Conservation (phyloP, 2,888 invertebrate genomes). For the Torymus texanus region DNA sequence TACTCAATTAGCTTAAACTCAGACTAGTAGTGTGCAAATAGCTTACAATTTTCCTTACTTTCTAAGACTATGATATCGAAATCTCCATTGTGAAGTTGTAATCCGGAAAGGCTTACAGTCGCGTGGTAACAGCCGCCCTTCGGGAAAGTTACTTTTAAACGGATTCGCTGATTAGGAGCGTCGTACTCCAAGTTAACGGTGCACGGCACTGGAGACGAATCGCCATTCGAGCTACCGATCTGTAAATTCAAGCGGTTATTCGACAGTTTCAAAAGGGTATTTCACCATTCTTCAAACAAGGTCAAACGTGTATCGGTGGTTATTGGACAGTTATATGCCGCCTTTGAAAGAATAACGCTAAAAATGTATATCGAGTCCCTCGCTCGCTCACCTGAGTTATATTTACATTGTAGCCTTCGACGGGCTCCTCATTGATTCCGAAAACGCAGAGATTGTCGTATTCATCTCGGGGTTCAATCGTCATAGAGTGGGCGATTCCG, state of each 20-base stretch:
- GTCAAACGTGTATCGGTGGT: neutral
- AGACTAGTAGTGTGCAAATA: conserved; percentile 3
- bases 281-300: neutral
- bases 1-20: conserved; percentile 5
- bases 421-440: conserved; percentile 79
- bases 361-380: neutral
- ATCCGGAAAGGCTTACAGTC: conserved; percentile 84
- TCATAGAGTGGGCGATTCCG: conserved; percentile 84
- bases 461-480: conserved; percentile 93
- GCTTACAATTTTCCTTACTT: conserved; percentile 78
- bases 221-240: conserved; percentile 80
- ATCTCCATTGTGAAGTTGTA: conserved; percentile 89
- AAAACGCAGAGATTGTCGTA: conserved; percentile 90
- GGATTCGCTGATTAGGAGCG: conserved; percentile 85
- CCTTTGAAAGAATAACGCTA: neutral
- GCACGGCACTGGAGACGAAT: conserved; percentile 78
- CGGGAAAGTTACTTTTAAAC: conserved; percentile 86
- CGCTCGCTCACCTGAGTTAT: conserved; percentile 71
- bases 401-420: conserved; percentile 76
- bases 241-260: conserved; percentile 66
- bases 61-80: conserved; percentile 94
- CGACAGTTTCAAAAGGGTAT: conserved; percentile 12
- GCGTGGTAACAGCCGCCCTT: conserved; percentile 90
- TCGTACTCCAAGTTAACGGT: conserved; percentile 82
- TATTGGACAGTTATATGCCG: too few relatives aligned